Evolutionary conservation across 2,888 invertebrate species (phyloP).

Genomic region (Ptychoptera contaminata): DNA sequence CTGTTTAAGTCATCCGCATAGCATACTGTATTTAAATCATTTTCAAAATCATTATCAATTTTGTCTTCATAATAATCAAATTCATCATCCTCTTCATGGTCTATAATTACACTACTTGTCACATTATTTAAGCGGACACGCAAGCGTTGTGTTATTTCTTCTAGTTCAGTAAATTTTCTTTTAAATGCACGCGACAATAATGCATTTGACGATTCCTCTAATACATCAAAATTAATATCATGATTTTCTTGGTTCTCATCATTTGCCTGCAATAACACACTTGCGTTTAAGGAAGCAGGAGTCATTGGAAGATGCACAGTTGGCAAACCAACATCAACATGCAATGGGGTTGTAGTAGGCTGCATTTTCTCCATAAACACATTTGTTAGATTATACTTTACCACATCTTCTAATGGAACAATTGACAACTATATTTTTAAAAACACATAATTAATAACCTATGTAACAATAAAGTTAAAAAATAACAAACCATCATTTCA

Average conservation of each 20-base stretch:
- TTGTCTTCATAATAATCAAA: slow-evolving; percentile 35
- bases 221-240: no score
- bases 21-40: slow-evolving; percentile 35
- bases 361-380: no score
- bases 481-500: slow-evolving; percentile 21
- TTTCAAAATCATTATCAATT: slow-evolving; percentile 38
- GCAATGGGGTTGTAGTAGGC: no score
- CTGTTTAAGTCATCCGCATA: no score
- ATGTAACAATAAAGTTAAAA: no score
- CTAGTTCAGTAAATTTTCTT: slow-evolving; percentile 43
- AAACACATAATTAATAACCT: no score
- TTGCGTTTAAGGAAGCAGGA: no score
- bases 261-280: no score
- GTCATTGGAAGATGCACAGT: no score
- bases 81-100: slow-evolving; percentile 28
- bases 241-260: no score
- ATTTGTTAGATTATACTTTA: neutral
- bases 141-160: slow-evolving; percentile 44
- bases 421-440: neutral
- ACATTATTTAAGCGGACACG: slow-evolving; percentile 39
- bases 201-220: no score
- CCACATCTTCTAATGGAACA: slow-evolving; percentile 15
- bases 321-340: no score
- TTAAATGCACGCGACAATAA: slow-evolving; percentile 34
- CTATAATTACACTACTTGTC: slow-evolving; percentile 23